Base-by-base conservation (phyloP, 2,888 invertebrate genomes). In the Morpho deidamia region DNA sequence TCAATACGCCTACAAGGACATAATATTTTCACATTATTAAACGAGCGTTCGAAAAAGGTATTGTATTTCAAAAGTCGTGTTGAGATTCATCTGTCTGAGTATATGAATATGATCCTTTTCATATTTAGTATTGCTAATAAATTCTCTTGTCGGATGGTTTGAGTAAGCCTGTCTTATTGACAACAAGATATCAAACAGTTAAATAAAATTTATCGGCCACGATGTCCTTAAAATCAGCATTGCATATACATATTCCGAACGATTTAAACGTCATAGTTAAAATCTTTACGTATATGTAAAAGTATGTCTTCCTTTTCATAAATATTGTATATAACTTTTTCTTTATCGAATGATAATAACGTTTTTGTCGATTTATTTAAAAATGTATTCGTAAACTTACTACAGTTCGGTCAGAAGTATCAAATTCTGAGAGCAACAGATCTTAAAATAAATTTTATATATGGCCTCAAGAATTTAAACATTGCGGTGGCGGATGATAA, bases 21-120 rank as follows among this genome's bases (percentile, higher is more conserved):
- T 71, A 71, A 76, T 74, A 75, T 75, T 69, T 70, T 72, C 70
- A 74, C 71, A 73, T 76, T 74, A 76, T 76, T 74, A 72, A 72
- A 59, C 51, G 76, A 76, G 73, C 74, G 69, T 66, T 67, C 70
- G 66, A 67, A 70, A 71, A 69, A 71, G 79, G 79, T 74, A 70
- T 81, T 83, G 81, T 83, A 83, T 83, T 84, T 81, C 79, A 86
- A 74, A 74, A 78, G 81, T 84, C 84, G 84, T 84, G 83, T 76
- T 69, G 74, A 84, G 87, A 87, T 87, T 79, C 80, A 87, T 87
- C 86, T 85, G 71, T 70, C 69, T 70, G 68, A 48, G 67, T 69
- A 75, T 79, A 79, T 83, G 81, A 81, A 78, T 81, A 83, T 76
- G 72, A 78, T 76, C 80, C 78, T 80, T 77, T 65, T 65, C 64